Evolutionary conservation across 2,888 invertebrate genomes (phyloP), one percentile per base, ranked within the genome.

Genomic region (Calameuta idolon): DNA sequence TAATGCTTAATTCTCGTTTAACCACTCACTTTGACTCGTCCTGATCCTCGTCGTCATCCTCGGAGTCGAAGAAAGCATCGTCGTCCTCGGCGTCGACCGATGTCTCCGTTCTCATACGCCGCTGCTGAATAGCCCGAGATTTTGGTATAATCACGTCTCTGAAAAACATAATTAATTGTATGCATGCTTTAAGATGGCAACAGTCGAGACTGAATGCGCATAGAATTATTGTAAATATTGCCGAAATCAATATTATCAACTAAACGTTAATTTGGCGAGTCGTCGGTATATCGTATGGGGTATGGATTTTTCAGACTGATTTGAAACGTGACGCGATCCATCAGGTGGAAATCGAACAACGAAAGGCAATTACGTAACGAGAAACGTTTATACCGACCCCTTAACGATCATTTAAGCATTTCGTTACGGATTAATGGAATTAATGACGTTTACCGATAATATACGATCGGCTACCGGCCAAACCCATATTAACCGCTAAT

Each of bases 21-120:
- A 55, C 5, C 30, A 88, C 89, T 90, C 81, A 91, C 91, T 91
- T 91, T 69, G 90, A 87, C 77, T 91, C 91, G 80, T 92, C 94
- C 82, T 93, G 94, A 89, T 94, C 94, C 83, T 94, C 94, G 85
- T 95, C 95, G 85, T 95, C 94, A 86, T 94, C 95, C 85, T 95
- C 94, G 76, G 94, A 94, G 89, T 95, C 95, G 88, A 95, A 95
- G 90, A 95, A 95, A 77, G 95, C 94, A 85, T 95, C 94, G 86
- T 94, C 94, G 83, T 95, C 94, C 87, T 95, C 94, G 84, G 94
- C 93, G 88, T 93, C 90, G 83, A 92, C 90, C 77, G 89, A 90
- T 71, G 87, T 89, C 85, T 93, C 92, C 79, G 92, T 92, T 79
- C 92, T 91, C 89, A 93, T 92, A 85, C 92, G 91, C 83, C 93